Conservation (phyloP, 2,797 vertebrate species). For the Coregonus ussuriensis region DNA sequence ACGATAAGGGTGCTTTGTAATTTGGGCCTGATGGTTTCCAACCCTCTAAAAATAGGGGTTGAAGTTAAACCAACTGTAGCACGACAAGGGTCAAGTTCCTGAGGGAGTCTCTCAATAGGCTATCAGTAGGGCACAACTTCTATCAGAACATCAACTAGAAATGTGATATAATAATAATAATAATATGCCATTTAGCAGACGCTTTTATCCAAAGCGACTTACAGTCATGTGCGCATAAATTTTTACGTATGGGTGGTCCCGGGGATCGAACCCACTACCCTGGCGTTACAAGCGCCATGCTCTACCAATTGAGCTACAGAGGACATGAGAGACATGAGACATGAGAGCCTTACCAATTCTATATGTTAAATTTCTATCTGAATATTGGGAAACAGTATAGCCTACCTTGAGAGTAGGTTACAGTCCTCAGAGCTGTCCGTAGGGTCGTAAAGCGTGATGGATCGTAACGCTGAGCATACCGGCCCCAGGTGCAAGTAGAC, state of each 20-base stretch:
- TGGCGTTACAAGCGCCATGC: no score
- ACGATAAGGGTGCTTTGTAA: no score
- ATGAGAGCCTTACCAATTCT: not conserved
- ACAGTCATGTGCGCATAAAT: no score
- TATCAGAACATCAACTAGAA: not conserved
- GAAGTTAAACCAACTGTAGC: no score
- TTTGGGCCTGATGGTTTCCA: no score
- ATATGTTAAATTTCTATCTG: not conserved
- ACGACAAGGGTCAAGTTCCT: not conserved
- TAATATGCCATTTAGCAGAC: no score
- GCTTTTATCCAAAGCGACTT: no score
- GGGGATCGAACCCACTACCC: no score
- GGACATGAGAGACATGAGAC: no score
- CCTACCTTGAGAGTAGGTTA: not conserved
- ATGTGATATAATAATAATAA: not conserved
- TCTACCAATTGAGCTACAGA: no score
- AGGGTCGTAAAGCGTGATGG: constrained; percentile 15
- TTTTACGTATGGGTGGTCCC: no score
- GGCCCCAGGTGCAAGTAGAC: constrained; percentile 31
- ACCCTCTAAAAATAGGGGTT: no score
- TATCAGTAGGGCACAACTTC: not conserved
- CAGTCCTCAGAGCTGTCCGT: constrained; percentile 1
- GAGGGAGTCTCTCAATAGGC: not conserved
- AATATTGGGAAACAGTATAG: not conserved
- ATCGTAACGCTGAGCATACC: constrained; percentile 25